A percentile compares a stretch with the other conserved stretches of the same genome.
These are phyloP conservation scores for Molossus alvarezi DNA, from an alignment of 2,797 vertebrate genomes.

Conservation along the genomic window DNA sequence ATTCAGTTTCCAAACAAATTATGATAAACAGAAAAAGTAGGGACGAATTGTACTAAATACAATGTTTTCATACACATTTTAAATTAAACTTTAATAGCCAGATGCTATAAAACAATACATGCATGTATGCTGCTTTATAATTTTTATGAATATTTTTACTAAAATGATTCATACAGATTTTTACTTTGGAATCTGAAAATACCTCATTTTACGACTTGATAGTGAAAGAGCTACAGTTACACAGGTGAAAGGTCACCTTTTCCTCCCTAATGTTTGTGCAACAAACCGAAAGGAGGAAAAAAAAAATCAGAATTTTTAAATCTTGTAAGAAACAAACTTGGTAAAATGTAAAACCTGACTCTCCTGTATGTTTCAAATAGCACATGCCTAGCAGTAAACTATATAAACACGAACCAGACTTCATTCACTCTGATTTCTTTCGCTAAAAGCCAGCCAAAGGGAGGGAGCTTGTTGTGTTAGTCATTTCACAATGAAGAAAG, in stretches of 20 bases:
- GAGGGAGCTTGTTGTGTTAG: slow-evolving; percentile 88
- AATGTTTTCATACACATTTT: slow-evolving; percentile 83
- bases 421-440: slow-evolving; percentile 88
- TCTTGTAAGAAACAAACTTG: slow-evolving; percentile 79
- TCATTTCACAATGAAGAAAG: slow-evolving; percentile 81
- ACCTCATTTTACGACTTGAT: slow-evolving; percentile 85
- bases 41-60: slow-evolving; percentile 83
- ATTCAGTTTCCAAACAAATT: slow-evolving; percentile 86
- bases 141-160: slow-evolving; percentile 84
- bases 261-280: slow-evolving; percentile 67
- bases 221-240: slow-evolving; percentile 84
- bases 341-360: slow-evolving; percentile 87
- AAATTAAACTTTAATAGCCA: slow-evolving; percentile 86
- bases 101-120: slow-evolving; percentile 86
- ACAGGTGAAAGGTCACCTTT: slow-evolving; percentile 81
- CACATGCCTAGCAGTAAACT: slow-evolving; percentile 86
- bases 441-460: slow-evolving; percentile 87
- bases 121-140: slow-evolving; percentile 83
- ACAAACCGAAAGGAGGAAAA: not conserved
- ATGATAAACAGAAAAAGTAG: slow-evolving; percentile 83
- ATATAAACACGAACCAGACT: slow-evolving; percentile 88
- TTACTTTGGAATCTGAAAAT: slow-evolving; percentile 86
- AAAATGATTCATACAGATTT: slow-evolving; percentile 83
- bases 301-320: slow-evolving; percentile 60
- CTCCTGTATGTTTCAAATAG: slow-evolving; percentile 85